phyloP scores from a whole-genome alignment of 2,113 vertebrate genomes.

The Silurus asotus region DNA sequence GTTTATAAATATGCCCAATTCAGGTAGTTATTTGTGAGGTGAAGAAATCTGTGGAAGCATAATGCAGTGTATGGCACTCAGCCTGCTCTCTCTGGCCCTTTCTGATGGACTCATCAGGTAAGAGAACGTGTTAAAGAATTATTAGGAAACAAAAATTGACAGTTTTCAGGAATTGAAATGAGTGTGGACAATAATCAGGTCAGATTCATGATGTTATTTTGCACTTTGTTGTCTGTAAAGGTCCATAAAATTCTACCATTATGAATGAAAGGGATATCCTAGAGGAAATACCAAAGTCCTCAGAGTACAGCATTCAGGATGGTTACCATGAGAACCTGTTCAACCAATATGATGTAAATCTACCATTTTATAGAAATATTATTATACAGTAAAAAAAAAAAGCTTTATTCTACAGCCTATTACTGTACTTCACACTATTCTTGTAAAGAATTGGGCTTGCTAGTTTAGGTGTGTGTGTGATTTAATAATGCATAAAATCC shows the following conservation, averaged over 20 bases:
- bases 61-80: slow-evolving; percentile 1
- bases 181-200: background rate
- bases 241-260: slow-evolving; percentile 9
- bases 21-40: too few species aligned
- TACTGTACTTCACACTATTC: background rate
- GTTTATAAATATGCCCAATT: background rate
- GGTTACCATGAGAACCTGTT: slow-evolving; percentile 28
- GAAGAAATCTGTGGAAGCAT: background rate
- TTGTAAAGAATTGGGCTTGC: too few species aligned
- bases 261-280: slow-evolving; percentile 9
- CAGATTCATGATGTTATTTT: background rate
- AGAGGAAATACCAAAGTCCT: slow-evolving; percentile 5
- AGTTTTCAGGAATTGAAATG: background rate
- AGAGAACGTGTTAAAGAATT: background rate
- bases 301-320: slow-evolving; percentile 31
- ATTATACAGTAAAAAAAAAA: background rate
- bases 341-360: slow-evolving; percentile 42
- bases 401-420: background rate
- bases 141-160: background rate
- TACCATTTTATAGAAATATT: background rate
- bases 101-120: slow-evolving; percentile 24
- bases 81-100: slow-evolving; percentile 15
- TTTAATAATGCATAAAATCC: too few species aligned
- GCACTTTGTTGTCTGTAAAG: background rate
- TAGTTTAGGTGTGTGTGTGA: background rate